Percentiles rank a stretch among this genome's conserved stretches.
phyloP scores from a whole-genome alignment of 2,113 vertebrate species.

The Calidris pugnax region DNA sequence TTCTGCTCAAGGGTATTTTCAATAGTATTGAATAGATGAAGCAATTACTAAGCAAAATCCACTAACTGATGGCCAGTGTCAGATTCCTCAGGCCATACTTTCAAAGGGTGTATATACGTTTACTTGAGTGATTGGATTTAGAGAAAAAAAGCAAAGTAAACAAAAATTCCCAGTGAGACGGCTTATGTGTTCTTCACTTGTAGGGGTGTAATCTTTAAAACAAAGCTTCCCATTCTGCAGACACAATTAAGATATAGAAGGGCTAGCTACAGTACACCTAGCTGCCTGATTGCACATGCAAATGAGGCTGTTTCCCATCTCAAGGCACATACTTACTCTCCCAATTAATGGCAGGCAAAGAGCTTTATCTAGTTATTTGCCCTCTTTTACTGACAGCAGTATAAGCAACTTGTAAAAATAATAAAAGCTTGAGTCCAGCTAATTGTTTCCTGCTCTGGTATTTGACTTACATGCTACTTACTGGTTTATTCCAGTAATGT shows the following conservation, averaged over 20 bases:
- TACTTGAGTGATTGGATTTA: not conserved
- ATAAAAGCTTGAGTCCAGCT: not conserved
- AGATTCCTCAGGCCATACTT: constrained; percentile 42
- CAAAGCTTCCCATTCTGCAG: not conserved
- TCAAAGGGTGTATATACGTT: not conserved
- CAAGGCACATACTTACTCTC: not conserved
- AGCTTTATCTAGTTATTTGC: not conserved
- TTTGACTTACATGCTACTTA: not conserved
- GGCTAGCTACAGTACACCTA: not conserved
- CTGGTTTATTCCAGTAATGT: not conserved
- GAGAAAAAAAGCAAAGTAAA: not conserved
- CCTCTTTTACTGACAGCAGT: not conserved
- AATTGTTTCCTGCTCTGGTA: not conserved
- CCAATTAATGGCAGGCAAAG: not conserved
- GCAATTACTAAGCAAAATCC: constrained; percentile 61
- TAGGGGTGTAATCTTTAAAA: not conserved
- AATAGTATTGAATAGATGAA: constrained; percentile 54
- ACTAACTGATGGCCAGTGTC: constrained; percentile 50
- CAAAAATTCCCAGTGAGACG: not conserved
- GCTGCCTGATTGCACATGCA: not conserved
- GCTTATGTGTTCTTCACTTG: not conserved
- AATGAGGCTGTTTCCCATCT: not conserved
- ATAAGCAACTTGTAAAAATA: not conserved
- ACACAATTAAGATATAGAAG: not conserved
- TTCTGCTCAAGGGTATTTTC: constrained; percentile 60